Conservation (phyloP, 2,797 vertebrate species). For the Nannoperca obscura region DNA sequence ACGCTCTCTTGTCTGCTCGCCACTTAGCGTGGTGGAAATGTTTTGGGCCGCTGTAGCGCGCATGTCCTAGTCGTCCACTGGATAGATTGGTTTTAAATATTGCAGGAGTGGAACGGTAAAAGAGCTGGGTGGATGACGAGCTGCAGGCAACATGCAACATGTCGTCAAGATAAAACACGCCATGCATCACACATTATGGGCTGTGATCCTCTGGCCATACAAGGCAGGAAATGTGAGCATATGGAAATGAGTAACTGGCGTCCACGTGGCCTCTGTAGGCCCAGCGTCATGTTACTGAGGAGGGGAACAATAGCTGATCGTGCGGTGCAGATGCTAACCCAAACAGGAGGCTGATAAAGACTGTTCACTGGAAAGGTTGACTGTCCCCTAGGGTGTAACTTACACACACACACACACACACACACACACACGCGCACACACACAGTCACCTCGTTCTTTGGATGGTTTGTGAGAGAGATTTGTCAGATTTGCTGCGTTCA, state of each 20-base stretch:
- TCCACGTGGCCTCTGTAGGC: neutral
- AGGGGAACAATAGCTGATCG: conserved; percentile 51
- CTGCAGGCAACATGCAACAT: neutral
- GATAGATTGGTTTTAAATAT: neutral
- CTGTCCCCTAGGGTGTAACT: conserved; percentile 60
- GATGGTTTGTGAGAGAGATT: conserved; percentile 55
- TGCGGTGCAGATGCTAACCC: conserved; percentile 41
- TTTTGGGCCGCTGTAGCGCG: no score
- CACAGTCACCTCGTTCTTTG: conserved; percentile 40
- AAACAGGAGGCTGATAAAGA: conserved; percentile 64
- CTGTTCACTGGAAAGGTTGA: conserved; percentile 61
- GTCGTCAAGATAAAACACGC: neutral
- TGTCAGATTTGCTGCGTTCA: conserved; percentile 72
- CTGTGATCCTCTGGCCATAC: neutral
- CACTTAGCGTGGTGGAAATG: no score
- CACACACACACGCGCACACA: conserved; percentile 33
- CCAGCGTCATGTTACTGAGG: neutral
- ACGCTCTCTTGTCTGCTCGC: no score
- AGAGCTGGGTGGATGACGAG: neutral
- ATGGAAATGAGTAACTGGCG: neutral
- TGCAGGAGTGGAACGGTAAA: neutral
- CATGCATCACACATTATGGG: neutral
- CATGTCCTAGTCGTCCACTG: no score
- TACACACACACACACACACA: conserved; percentile 31
- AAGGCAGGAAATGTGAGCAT: neutral